These are phyloP conservation scores for Xiphorhynchus erythropygius DNA, from an alignment of 2,797 vertebrate species.

Conservation along the genomic window DNA sequence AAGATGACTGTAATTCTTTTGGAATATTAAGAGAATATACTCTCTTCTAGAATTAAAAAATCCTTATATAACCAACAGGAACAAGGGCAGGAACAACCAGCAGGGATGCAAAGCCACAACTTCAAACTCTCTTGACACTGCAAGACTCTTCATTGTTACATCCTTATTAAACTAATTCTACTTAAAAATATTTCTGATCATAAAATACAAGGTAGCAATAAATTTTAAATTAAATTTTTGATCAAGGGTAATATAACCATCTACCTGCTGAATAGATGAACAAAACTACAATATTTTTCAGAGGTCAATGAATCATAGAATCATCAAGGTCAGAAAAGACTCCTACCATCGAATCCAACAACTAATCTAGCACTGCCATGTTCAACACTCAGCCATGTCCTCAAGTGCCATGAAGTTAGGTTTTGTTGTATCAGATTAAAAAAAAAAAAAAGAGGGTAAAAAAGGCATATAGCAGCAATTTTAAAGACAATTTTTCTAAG, in stretches of 20 bases:
- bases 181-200: background rate
- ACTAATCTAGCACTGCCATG: background rate
- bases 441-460: no score
- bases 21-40: background rate
- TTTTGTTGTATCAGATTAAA: background rate
- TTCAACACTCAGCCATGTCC: background rate
- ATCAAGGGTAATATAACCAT: background rate
- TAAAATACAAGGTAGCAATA: background rate
- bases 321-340: background rate
- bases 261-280: background rate
- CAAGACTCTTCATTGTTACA: background rate
- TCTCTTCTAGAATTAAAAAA: background rate
- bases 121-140: background rate
- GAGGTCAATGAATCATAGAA: background rate
- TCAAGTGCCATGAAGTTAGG: background rate
- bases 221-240: background rate
- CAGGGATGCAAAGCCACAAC: background rate
- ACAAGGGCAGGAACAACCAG: background rate
- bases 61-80: background rate
- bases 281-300: background rate
- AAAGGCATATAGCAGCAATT: background rate
- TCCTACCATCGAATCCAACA: background rate
- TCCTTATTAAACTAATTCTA: background rate
- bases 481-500: background rate
- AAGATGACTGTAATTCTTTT: background rate